These are phyloP conservation scores for Euglossa dilemma DNA, from an alignment of 1,140 invertebrate genomes.

Conservation along the genomic window DNA sequence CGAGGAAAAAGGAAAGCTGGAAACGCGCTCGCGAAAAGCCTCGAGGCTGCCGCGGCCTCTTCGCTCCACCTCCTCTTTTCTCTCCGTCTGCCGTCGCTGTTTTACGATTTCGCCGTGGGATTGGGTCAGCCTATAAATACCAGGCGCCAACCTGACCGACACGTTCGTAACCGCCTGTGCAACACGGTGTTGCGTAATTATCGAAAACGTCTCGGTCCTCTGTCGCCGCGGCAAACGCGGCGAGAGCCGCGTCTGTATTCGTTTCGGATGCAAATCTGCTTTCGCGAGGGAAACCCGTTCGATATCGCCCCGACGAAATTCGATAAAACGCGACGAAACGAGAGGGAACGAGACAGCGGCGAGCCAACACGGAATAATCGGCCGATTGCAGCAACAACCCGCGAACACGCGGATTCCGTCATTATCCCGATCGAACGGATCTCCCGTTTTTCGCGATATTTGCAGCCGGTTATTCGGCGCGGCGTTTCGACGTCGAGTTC, in stretches of 20 bases:
- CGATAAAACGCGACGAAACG: too few relatives aligned
- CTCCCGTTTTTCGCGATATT: neutral
- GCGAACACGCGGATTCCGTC: conserved; percentile 1
- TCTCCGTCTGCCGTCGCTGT: neutral
- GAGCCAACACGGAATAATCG: neutral
- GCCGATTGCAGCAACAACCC: conserved; percentile 7
- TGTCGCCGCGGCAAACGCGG: too few relatives aligned
- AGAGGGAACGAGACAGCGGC: neutral
- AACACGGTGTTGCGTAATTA: conserved; percentile 46
- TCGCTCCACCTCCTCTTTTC: conserved; percentile 18
- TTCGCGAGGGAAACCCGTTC: neutral
- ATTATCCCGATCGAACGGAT: conserved; percentile 13
- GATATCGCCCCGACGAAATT: neutral
- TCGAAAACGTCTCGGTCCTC: neutral
- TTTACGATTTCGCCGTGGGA: conserved; percentile 57
- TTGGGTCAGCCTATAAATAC: conserved; percentile 78
- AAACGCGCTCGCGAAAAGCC: conserved; percentile 67
- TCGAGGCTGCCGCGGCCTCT: conserved; percentile 25
- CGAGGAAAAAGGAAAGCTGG: conserved; percentile 62
- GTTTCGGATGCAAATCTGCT: too few relatives aligned
- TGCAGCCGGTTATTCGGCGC: neutral
- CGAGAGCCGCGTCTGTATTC: neutral
- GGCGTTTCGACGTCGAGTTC: neutral
- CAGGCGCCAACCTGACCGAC: conserved; percentile 70
- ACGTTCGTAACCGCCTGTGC: conserved; percentile 34